Base-by-base conservation (phyloP, 2,113 vertebrate species). In the Butorides virescens region DNA sequence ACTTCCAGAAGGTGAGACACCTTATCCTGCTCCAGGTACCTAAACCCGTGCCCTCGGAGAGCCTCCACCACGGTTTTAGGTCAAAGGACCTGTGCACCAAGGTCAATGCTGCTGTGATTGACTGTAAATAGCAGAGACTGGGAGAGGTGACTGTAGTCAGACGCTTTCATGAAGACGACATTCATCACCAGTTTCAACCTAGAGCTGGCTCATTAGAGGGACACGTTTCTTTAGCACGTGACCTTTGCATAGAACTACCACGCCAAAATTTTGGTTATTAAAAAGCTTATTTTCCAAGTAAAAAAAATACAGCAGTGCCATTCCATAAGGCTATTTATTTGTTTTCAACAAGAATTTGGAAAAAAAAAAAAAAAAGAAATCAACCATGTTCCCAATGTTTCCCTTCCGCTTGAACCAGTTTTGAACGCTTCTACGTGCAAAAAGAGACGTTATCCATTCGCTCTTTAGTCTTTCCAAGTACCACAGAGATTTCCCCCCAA, bases 341-440 rank as follows among this genome's bases (percentile, higher is more conserved):
- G 5, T 25, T 87, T 92, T n/a, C 65, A 34, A 7, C 7, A 66
- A 21, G 37, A 84, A 68, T 72, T 63, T 11, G 3, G n/a, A 32
- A 22, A 23, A 26, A 10, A 1, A 46, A n/a, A 47, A 66, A 37
- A 37, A 37, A 37, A 37, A 37, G 37, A 37, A 53, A 72, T 56
- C 3, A 37, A 3, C 47, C 6, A 3, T 0, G 0, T 86, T 67
- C 14, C 44, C 1, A 39, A 39, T 14, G 7, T 26, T 79, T 7
- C 14, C 7, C 42, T 91, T 55, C 61, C 56, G 32, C 44, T 65
- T 78, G 16, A 78, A 75, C 5, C 4, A 21, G 9, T 52, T 82
- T 97, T 71, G 25, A 78, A 47, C 0, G 12, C 8, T 59, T 21
- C 4, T 56, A 8, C 1, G 1, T 23, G 11, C 6, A 55, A 63